Percentiles rank a stretch among this genome's conserved stretches.
These are phyloP conservation scores for Orgyia antiqua DNA, from an alignment of 2,888 invertebrate species.

Conservation along the genomic window DNA sequence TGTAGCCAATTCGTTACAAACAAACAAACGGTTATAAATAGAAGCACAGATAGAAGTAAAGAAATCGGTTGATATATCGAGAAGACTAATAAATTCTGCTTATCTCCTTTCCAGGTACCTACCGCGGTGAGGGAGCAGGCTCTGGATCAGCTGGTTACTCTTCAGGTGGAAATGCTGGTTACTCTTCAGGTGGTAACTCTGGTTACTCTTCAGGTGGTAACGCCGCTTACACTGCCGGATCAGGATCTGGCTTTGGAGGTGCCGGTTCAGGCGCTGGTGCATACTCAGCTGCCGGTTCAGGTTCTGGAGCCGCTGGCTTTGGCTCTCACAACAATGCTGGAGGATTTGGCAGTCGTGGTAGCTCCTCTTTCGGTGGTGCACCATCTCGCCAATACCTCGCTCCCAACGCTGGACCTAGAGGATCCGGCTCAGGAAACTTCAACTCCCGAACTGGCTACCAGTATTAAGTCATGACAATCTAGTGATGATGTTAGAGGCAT, in stretches of 20 bases:
- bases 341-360: constrained; percentile 14
- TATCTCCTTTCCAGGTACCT: constrained; percentile 48
- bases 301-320: constrained; percentile 14
- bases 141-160: constrained; percentile 19
- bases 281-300: too few relatives aligned
- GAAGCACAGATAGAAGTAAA: too few relatives aligned
- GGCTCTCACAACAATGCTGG: constrained; percentile 17
- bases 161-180: constrained; percentile 15
- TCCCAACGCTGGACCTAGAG: constrained; percentile 54
- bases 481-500: constrained; percentile 28
- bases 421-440: constrained; percentile 64
- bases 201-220: too few relatives aligned
- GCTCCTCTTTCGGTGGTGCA: constrained; percentile 37
- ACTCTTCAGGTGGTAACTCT: too few relatives aligned
- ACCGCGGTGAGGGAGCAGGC: constrained; percentile 65
- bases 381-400: constrained; percentile 66
- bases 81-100: too few relatives aligned
- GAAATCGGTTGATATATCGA: too few relatives aligned
- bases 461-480: constrained; percentile 40
- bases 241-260: constrained; percentile 8
- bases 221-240: not conserved
- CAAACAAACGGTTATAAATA: too few relatives aligned
- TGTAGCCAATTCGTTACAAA: too few relatives aligned
- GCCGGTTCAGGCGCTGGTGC: constrained; percentile 26
- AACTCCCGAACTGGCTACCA: constrained; percentile 66